phyloP scores from a whole-genome alignment of 2,113 vertebrate species.

The Fulmarus glacialis region DNA sequence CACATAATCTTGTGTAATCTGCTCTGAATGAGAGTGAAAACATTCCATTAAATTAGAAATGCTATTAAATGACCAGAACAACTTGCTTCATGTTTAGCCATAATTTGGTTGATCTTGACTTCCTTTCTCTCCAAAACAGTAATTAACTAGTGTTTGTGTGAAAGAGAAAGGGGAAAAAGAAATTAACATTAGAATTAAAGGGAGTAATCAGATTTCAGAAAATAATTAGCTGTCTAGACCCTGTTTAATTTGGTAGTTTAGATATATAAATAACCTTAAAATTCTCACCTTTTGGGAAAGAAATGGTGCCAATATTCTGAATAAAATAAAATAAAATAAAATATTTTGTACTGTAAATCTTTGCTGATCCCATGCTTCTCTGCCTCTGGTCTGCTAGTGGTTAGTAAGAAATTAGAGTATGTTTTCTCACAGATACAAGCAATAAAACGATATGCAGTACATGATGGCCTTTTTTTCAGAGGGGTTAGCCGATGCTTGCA shows the following conservation, averaged over 20 bases:
- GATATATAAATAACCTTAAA: not conserved
- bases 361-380: not conserved
- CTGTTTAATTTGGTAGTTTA: not conserved
- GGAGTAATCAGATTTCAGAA: not conserved
- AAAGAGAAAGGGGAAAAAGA: not conserved
- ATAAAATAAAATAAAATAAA: not conserved
- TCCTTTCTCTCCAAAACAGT: not conserved
- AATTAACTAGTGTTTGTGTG: not conserved
- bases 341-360: not conserved
- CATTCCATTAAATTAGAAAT: not conserved
- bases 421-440: not conserved
- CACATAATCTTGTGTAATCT: not conserved
- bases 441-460: not conserved
- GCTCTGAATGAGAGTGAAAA: not conserved
- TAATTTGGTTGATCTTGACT: not conserved
- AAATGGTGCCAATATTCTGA: not conserved
- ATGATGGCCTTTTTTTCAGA: not conserved
- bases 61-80: not conserved
- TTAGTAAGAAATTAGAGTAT: not conserved
- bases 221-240: not conserved
- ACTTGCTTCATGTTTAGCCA: not conserved
- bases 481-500: rapidly evolving
- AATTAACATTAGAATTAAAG: not conserved
- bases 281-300: not conserved
- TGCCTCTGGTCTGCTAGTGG: not conserved